A percentile compares a stretch with the other conserved stretches of the same genome.
Conservation (phyloP, 1,140 invertebrate genomes). For the Drosophila subpulchrella region DNA sequence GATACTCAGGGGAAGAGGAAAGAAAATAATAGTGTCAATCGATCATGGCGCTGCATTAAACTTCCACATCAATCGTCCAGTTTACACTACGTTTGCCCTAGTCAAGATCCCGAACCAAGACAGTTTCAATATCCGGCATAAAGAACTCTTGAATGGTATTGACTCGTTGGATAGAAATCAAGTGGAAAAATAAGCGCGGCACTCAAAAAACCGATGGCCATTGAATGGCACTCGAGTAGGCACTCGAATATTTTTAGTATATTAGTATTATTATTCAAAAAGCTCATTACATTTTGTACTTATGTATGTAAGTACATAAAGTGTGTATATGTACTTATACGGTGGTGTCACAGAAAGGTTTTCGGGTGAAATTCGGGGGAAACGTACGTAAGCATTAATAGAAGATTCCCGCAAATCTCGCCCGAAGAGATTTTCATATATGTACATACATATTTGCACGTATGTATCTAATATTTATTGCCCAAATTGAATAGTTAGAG, state of each 20-base stretch:
- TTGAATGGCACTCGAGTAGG: slow-evolving; percentile 47
- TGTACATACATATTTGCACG: slow-evolving; percentile 26
- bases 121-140: not conserved
- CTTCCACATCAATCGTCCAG: slow-evolving; percentile 20
- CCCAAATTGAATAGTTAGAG: slow-evolving; percentile 73
- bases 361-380: no score
- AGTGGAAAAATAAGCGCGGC: slow-evolving; percentile 21
- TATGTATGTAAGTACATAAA: slow-evolving; percentile 43
- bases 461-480: slow-evolving; percentile 78
- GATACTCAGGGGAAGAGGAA: slow-evolving; percentile 49
- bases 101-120: not conserved
- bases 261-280: slow-evolving; percentile 60
- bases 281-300: slow-evolving; percentile 6
- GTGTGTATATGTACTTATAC: slow-evolving; percentile 35
- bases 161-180: slow-evolving; percentile 41
- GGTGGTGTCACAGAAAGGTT: not conserved
- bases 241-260: slow-evolving; percentile 72
- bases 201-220: slow-evolving; percentile 14
- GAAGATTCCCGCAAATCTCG: no score
- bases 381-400: no score
- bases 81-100: slow-evolving; percentile 3
- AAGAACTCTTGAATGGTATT: slow-evolving; percentile 51
- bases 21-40: slow-evolving; percentile 15
- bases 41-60: slow-evolving; percentile 7
- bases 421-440: slow-evolving; percentile 5